These are phyloP conservation scores for Lerema accius DNA, from an alignment of 1,140 invertebrate species.

Conservation along the genomic window DNA sequence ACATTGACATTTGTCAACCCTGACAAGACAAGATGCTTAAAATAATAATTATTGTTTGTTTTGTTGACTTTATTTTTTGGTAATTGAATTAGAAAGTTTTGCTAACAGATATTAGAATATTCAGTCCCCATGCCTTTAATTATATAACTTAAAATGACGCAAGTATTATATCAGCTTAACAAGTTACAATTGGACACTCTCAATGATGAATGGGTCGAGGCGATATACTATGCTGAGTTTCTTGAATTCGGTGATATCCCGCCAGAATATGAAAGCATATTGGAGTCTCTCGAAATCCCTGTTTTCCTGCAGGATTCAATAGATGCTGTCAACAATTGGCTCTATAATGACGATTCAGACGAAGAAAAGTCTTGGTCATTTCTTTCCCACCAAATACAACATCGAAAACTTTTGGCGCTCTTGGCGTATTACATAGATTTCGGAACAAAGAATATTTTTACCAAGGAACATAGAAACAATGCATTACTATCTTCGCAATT, in stretches of 20 bases:
- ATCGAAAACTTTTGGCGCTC: constrained; percentile 61
- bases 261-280: constrained; percentile 54
- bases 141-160: constrained; percentile 45
- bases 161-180: constrained; percentile 50
- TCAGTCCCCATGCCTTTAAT: no score
- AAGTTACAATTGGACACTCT: constrained; percentile 53
- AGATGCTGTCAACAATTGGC: constrained; percentile 50
- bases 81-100: no score
- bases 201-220: constrained; percentile 61
- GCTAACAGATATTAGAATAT: no score
- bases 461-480: constrained; percentile 57
- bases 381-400: constrained; percentile 55
- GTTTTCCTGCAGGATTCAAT: constrained; percentile 49
- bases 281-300: constrained; percentile 49
- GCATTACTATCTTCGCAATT: constrained; percentile 64
- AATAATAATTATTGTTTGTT: no score
- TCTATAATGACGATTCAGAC: constrained; percentile 35
- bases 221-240: constrained; percentile 64
- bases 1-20: no score
- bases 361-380: constrained; percentile 64
- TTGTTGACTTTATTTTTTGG: no score
- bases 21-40: no score
- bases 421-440: constrained; percentile 65
- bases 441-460: constrained; percentile 63
- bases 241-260: constrained; percentile 66